Base-by-base conservation (phyloP, 2,888 invertebrate species). In the Pachydiplax longipennis region DNA sequence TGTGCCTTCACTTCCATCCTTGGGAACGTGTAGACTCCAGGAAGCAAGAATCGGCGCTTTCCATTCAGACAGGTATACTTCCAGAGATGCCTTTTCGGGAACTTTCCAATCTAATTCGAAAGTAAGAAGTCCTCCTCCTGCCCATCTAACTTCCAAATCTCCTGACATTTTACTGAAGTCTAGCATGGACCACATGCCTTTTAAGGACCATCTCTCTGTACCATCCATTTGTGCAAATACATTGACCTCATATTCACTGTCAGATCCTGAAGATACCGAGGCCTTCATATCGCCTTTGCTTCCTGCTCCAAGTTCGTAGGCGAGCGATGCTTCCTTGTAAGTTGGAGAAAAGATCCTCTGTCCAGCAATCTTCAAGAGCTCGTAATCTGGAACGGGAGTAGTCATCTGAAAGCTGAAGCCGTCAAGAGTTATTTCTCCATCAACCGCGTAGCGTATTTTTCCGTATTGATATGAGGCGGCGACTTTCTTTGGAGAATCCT, bases 221-320 rank as follows among this genome's bases (percentile, higher is more conserved):
- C 87, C 87, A 22, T 87, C 61, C 22, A 87, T 13, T 5, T 35
- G 58, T 4, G 87, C 87, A 13, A 61, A 37, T 4, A 87, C 22
- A 37, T 61, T 65, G 8, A 87, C 5, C 37, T 87, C 87, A 22
- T 65, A 87, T 6, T 58, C 58, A n/a, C 61, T 87, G 25, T 87
- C 37, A 12, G 48, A 22, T 10, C 61, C 61, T 61, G 87, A 87
- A 37, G 35, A 61, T 61, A 65, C 37, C 0, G 87, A 65, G 0
- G 37, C 87, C 5, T 22, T 61, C 87, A 87, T 87, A n/a, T 87
- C 87, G 2, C 87, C 87, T 37, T 61, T 87, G 37, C 61, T 87
- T 37, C 31, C 87, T 8, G 25, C 61, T 13, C 87, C 87, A 8
- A 87, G n/a, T 61, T 87, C 87, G 22, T 87, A 87, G 8, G 15